phyloP scores from a whole-genome alignment of 1,140 invertebrate genomes.

The Macrobrachium rosenbergii region DNA sequence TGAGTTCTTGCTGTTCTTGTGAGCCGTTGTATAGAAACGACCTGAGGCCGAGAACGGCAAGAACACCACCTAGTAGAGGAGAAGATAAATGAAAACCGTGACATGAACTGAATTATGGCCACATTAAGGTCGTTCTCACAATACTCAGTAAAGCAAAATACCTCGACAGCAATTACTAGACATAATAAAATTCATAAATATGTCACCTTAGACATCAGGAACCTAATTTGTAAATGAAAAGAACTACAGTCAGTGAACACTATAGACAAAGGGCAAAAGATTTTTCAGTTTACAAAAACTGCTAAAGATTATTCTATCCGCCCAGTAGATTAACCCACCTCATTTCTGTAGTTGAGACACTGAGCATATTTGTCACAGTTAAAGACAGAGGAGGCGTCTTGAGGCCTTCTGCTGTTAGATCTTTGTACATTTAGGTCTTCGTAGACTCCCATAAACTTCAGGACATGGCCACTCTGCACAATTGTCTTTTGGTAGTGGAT shows the following conservation, averaged over 20 bases:
- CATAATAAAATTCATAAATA: too few species aligned
- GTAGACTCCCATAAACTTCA: conserved; percentile 69
- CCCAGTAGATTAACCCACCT: conserved; percentile 65
- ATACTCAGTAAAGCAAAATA: background rate
- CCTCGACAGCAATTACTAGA: too few species aligned
- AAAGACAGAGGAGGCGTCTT: conserved; percentile 21
- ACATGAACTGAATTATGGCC: background rate
- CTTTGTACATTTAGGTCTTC: conserved; percentile 68
- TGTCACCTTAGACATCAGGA: too few species aligned
- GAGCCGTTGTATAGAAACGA: conserved; percentile 70
- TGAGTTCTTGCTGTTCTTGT: conserved; percentile 66
- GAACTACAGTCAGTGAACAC: background rate
- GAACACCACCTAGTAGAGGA: conserved; percentile 68
- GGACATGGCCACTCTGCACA: conserved; percentile 69
- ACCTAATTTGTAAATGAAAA: background rate
- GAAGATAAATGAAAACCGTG: conserved; percentile 24
- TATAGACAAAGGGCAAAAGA: background rate
- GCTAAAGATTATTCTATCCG: too few species aligned
- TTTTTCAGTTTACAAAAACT: background rate
- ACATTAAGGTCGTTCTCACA: too few species aligned
- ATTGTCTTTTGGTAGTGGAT: conserved; percentile 65
- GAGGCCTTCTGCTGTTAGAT: conserved; percentile 56
- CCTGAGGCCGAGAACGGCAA: conserved; percentile 70
- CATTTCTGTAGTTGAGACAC: conserved; percentile 69
- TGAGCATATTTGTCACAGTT: conserved; percentile 69